A percentile compares a stretch with the other conserved stretches of the same genome.
Conservation (phyloP, 2,888 invertebrate species). For the Cheilosia scutellata region DNA sequence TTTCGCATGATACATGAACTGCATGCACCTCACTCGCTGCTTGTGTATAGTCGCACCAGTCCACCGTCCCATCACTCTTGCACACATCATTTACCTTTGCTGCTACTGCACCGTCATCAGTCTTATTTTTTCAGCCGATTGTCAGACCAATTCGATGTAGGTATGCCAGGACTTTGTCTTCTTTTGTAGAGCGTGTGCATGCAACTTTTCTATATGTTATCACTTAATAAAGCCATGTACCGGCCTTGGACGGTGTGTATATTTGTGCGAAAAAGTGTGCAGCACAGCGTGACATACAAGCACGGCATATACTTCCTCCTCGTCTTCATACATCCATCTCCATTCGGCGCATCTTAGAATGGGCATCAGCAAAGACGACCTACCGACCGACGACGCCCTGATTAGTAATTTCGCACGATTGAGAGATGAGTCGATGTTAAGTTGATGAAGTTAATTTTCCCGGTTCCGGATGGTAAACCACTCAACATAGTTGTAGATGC, state of each 20-base stretch:
- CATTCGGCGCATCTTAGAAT: constrained; percentile 31
- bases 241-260: constrained; percentile 27
- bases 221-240: constrained; percentile 70
- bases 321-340: constrained; percentile 3
- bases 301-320: constrained; percentile 50
- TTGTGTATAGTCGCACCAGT: background rate
- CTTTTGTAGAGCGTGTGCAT: constrained; percentile 47
- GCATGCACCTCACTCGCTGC: constrained; percentile 56
- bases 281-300: constrained; percentile 62
- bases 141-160: constrained; percentile 60
- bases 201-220: constrained; percentile 66
- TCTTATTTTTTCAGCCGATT: constrained; percentile 58
- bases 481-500: constrained; percentile 53
- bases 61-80: constrained; percentile 41
- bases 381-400: constrained; percentile 26
- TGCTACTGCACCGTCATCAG: constrained; percentile 63
- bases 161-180: constrained; percentile 54
- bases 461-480: constrained; percentile 65
- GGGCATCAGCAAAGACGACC: background rate
- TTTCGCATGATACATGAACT: constrained; percentile 75
- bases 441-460: constrained; percentile 61
- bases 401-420: constrained; percentile 67
- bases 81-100: constrained; percentile 66
- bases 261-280: constrained; percentile 48
- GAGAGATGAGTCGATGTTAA: constrained; percentile 61